These are phyloP conservation scores for Helicoverpa zea DNA, from an alignment of 1,140 invertebrate genomes.

Conservation along the genomic window DNA sequence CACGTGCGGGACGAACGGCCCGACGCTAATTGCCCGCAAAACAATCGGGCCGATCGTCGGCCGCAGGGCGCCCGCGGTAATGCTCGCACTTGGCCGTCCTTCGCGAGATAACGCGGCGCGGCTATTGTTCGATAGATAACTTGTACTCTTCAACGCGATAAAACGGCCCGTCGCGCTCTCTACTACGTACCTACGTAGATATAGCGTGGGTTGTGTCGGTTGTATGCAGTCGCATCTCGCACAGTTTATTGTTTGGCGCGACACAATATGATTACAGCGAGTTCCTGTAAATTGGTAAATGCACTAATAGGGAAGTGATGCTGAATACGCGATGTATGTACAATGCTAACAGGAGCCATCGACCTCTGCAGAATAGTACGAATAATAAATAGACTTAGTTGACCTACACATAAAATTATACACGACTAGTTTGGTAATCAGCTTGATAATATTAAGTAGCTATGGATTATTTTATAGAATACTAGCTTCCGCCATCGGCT, in stretches of 20 bases:
- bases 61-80: constrained; percentile 69
- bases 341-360: no score
- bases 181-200: background rate
- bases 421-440: no score
- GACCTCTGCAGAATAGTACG: no score
- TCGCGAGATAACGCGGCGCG: constrained; percentile 62
- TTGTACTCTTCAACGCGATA: constrained; percentile 19
- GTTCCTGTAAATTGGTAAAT: background rate
- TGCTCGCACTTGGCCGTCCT: constrained; percentile 65
- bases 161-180: constrained; percentile 1
- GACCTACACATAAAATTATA: no score
- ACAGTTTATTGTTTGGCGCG: background rate
- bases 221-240: background rate
- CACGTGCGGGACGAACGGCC: constrained; percentile 64
- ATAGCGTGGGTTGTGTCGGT: background rate
- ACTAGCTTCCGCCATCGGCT: no score
- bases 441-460: no score
- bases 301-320: no score
- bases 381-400: no score
- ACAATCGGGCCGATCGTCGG: constrained; percentile 76
- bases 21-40: constrained; percentile 84
- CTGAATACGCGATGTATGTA: no score
- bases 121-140: constrained; percentile 57
- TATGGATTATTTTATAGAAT: no score
- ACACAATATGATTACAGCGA: background rate